Base-by-base conservation (phyloP, 2,888 invertebrate genomes). In the Hypomecis atomaria region DNA sequence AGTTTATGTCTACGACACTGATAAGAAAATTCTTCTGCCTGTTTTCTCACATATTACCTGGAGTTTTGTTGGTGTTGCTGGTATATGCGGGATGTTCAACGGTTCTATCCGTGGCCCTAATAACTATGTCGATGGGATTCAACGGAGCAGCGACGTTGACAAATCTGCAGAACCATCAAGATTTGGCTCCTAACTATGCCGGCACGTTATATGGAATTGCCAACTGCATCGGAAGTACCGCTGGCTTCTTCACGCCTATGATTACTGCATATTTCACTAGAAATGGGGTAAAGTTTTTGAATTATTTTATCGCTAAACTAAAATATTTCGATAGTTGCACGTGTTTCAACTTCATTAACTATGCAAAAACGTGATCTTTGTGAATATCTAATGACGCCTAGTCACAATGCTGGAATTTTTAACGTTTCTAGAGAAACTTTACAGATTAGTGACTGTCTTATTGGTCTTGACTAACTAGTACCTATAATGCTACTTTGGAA, bases 131-230 rank as follows among this genome's bases (percentile, higher is more conserved):
- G 0, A 89, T 96, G 83, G 96, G 95, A 23, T 94, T 95, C 75
- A 95, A 95, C 67, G 95, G 95, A 0, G 94, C 94, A 5, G 94
- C 95, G 0, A 94, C 94, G 0, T 80, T 94, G 61, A 94, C 94
- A 0, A 95, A 95, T 78, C 84, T 95, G 68, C 94, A 94, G 77
- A 95, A 95, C 69, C 93, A 95, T 63, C 96, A 96, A 82, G 96
- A 96, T 83, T 86, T 96, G 59, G 95, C 96, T 0, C 96, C 96
- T 0, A 96, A 96, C 78, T 96, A 94, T 79, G 96, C 96, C 0
- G 96, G 96, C 5, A 95, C 96, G 9, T 84, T 96, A 34, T 96
- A 96, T 74, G 96, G 96, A 8, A 94, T 96, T n/a, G 96, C 96
- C 52, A 96, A 96, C 75, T 95, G 95, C 70, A 84, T 96, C 34